These are phyloP conservation scores for Rissa tridactyla DNA, from an alignment of 2,113 vertebrate genomes.

Conservation along the genomic window DNA sequence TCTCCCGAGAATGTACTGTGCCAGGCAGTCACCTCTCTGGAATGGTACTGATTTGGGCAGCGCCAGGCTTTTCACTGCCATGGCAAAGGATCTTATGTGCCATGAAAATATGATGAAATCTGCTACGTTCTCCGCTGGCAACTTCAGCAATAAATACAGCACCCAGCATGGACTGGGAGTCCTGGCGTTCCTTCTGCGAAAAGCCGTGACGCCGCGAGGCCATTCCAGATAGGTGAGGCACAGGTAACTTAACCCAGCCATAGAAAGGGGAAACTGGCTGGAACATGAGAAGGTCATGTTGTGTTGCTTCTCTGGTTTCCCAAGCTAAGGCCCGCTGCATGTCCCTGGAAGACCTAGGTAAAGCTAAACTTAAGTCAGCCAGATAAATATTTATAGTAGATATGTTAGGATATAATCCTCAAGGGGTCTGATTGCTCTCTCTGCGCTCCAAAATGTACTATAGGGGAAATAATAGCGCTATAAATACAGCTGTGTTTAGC, in stretches of 20 bases:
- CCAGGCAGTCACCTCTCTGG: not conserved
- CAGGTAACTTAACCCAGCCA: not conserved
- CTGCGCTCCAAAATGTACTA: not conserved
- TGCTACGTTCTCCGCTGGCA: not conserved
- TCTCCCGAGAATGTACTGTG: not conserved
- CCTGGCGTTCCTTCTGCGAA: not conserved
- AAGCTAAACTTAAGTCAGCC: constrained; percentile 42
- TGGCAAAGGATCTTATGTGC: not conserved
- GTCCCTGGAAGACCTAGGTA: constrained; percentile 40
- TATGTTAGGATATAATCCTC: constrained; percentile 36
- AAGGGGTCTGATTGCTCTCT: not conserved
- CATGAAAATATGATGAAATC: not conserved
- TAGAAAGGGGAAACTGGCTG: not conserved
- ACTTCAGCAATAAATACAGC: not conserved
- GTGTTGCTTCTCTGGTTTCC: constrained; percentile 38
- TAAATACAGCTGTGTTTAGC: constrained; percentile 4
- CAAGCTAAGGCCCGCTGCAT: not conserved
- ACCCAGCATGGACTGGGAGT: not conserved
- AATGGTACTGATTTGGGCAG: not conserved
- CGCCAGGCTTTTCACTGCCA: not conserved
- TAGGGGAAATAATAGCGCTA: constrained; percentile 36
- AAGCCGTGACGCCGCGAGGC: not conserved
- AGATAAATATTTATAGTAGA: constrained; percentile 53
- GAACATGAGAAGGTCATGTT: constrained; percentile 55
- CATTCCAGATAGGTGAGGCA: accelerated